A percentile compares a stretch with the other conserved stretches of the same genome.
phyloP scores from a whole-genome alignment of 2,888 invertebrate genomes.

The Aradus depressus region DNA sequence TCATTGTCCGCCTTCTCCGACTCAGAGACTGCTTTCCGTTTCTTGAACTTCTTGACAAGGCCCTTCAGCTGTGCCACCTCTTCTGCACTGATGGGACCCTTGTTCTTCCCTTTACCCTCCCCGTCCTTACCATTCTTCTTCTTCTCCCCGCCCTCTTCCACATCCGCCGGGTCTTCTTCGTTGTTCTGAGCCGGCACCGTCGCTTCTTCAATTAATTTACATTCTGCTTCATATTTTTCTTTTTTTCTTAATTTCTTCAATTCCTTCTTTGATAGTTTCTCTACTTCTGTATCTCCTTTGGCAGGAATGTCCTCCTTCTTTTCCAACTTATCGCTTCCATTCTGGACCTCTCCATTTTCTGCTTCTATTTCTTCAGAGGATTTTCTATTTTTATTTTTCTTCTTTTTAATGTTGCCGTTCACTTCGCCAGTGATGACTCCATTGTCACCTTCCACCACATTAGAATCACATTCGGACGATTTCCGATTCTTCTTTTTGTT shows the following conservation, averaged over 20 bases:
- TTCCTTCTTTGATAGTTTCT: constrained; percentile 16
- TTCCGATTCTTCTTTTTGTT: not conserved
- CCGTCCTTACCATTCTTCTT: not conserved
- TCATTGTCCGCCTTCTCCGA: not conserved
- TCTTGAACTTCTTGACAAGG: constrained; percentile 5
- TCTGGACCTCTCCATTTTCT: not conserved
- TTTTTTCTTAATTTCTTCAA: constrained; percentile 20
- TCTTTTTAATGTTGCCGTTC: not conserved
- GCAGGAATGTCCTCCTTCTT: not conserved
- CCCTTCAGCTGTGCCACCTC: not conserved
- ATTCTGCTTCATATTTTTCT: constrained; percentile 16
- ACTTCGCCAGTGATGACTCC: no score
- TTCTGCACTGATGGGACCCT: not conserved
- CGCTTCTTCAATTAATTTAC: constrained; percentile 7
- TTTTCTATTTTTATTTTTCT: not conserved
- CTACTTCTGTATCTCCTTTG: constrained; percentile 3
- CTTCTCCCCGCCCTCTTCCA: not conserved
- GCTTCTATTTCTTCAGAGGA: not conserved
- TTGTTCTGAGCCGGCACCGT: no score
- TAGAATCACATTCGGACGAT: not conserved
- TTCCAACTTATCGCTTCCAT: not conserved
- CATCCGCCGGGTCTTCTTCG: not conserved
- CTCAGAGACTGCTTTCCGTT: constrained; percentile 1
- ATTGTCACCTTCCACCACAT: no score
- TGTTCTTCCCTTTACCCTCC: not conserved